Evolutionary conservation across 2,797 vertebrate species (phyloP).

Genomic region (Microhierax caerulescens): DNA sequence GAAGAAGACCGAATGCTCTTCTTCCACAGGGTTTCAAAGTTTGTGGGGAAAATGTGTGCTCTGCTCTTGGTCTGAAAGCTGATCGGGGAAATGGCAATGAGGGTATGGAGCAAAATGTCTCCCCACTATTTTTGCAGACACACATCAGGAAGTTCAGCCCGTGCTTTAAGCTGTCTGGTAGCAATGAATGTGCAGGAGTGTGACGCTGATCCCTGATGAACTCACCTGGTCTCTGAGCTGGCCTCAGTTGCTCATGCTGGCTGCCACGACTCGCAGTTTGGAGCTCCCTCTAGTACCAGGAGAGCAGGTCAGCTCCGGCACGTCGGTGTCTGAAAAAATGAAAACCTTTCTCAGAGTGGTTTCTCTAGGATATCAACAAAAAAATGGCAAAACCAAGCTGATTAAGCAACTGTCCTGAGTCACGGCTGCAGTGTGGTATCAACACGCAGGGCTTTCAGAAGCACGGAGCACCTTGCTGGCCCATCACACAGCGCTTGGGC

Average conservation of each 20-base stretch:
- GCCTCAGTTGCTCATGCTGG: neutral
- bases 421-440: neutral
- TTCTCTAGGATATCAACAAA: neutral
- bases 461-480: neutral
- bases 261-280: neutral
- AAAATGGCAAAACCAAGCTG: neutral
- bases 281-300: neutral
- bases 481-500: neutral
- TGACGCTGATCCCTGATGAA: neutral
- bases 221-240: neutral
- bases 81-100: neutral
- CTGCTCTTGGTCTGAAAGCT: neutral
- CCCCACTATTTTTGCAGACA: neutral
- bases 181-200: neutral
- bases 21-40: neutral
- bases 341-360: neutral
- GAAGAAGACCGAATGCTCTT: neutral
- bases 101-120: neutral
- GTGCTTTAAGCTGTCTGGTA: neutral
- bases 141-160: neutral
- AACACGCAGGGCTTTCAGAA: neutral
- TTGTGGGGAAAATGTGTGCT: neutral
- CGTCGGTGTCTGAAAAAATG: accelerated
- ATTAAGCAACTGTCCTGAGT: neutral
- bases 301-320: neutral